Conservation (phyloP, 2,113 vertebrate species). For the Coptodon bakossiorum region DNA sequence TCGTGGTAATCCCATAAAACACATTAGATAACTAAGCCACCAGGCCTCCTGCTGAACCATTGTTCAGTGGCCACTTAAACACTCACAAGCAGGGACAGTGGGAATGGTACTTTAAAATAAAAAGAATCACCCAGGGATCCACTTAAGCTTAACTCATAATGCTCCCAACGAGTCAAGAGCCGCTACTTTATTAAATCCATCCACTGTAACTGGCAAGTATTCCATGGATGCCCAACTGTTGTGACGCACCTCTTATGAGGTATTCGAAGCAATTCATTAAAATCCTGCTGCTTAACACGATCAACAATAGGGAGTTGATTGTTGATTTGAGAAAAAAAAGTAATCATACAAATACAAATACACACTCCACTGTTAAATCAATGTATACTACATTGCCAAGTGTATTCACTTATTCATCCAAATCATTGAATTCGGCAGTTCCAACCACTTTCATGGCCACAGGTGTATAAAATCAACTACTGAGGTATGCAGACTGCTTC, state of each 20-base stretch:
- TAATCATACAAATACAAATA: neutral
- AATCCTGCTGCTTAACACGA: neutral
- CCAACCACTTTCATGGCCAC: neutral
- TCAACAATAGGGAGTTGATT: neutral
- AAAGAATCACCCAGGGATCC: neutral
- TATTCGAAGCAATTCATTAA: neutral
- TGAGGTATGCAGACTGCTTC: rapidly evolving
- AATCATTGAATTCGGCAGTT: neutral
- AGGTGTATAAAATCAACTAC: neutral
- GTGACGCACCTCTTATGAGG: neutral
- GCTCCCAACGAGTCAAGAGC: neutral
- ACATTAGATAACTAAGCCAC: constrained; percentile 31
- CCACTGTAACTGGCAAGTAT: neutral
- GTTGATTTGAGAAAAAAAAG: neutral
- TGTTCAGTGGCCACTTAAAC: neutral
- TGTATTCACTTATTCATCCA: neutral
- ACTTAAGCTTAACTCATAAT: neutral
- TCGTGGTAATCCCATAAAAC: constrained; percentile 39
- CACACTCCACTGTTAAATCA: neutral
- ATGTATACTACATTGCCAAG: neutral
- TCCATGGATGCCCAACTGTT: neutral
- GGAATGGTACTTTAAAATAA: neutral
- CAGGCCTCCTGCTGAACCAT: neutral
- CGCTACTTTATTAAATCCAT: neutral
- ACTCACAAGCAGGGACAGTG: neutral